Percentiles rank a stretch among this genome's conserved stretches.
Conservation (phyloP, 2,888 invertebrate species). For the Colletes collaris region DNA sequence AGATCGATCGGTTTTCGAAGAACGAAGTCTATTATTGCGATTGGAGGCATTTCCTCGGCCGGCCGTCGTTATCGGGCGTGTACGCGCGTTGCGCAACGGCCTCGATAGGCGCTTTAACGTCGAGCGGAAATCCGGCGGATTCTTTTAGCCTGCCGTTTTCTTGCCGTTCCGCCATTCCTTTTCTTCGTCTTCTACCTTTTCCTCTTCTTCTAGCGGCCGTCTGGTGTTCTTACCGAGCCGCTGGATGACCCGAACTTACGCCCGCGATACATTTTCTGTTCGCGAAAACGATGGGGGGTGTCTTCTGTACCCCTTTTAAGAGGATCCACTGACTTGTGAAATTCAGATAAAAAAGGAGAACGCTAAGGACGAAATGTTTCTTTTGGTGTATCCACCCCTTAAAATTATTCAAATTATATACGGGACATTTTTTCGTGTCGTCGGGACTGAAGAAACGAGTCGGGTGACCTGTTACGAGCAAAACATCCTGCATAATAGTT, state of each 20-base stretch:
- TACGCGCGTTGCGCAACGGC: constrained; percentile 71
- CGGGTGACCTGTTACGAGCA: too few species aligned
- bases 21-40: constrained; percentile 20
- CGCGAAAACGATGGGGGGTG: too few species aligned
- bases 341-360: too few species aligned
- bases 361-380: too few species aligned
- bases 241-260: constrained; percentile 45
- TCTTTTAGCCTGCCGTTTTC: constrained; percentile 73
- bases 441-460: too few species aligned
- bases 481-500: too few species aligned
- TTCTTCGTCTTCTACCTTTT: constrained; percentile 53
- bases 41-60: constrained; percentile 47
- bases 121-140: constrained; percentile 78
- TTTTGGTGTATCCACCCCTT: too few species aligned
- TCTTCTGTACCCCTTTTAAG: too few species aligned
- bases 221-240: constrained; percentile 22
- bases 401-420: too few species aligned
- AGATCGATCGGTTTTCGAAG: constrained; percentile 17
- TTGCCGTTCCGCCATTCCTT: constrained; percentile 57
- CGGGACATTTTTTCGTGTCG: too few species aligned
- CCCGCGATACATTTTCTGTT: constrained; percentile 12
- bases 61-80: constrained; percentile 67
- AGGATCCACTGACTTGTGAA: too few species aligned
- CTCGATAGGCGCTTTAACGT: constrained; percentile 71
- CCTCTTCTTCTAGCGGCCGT: constrained; percentile 31